phyloP scores from a whole-genome alignment of 2,797 vertebrate genomes.

The Brachyrhaphis roseni region DNA sequence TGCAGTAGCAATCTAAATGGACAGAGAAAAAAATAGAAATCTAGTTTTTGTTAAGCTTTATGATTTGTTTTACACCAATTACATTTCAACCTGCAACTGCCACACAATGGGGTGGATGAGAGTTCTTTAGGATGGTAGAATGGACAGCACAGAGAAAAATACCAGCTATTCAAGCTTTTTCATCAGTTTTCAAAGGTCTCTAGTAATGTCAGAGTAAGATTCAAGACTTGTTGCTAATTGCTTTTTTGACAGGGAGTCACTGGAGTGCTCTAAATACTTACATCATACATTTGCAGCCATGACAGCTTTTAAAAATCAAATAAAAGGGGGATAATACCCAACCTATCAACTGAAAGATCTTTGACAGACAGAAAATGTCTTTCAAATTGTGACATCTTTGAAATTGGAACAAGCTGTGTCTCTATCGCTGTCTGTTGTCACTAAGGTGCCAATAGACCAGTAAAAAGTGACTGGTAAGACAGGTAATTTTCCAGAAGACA shows the following conservation, averaged over 20 bases:
- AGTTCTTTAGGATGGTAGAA: background rate
- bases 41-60: background rate
- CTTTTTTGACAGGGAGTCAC: background rate
- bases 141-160: background rate
- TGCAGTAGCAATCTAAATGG: background rate
- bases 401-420: background rate
- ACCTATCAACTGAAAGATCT: background rate
- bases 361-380: background rate
- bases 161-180: background rate
- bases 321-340: background rate
- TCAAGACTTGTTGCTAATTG: background rate
- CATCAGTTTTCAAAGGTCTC: background rate
- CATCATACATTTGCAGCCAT: background rate
- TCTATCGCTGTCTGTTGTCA: background rate
- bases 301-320: background rate
- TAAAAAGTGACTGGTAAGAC: slow-evolving; percentile 57
- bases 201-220: background rate
- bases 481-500: slow-evolving; percentile 47
- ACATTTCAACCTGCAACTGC: background rate
- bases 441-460: slow-evolving; percentile 24
- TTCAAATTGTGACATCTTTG: background rate
- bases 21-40: background rate
- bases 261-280: background rate
- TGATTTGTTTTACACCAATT: background rate
- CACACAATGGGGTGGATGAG: background rate